phyloP scores from a whole-genome alignment of 2,888 invertebrate species.

The Ormia ochracea region DNA sequence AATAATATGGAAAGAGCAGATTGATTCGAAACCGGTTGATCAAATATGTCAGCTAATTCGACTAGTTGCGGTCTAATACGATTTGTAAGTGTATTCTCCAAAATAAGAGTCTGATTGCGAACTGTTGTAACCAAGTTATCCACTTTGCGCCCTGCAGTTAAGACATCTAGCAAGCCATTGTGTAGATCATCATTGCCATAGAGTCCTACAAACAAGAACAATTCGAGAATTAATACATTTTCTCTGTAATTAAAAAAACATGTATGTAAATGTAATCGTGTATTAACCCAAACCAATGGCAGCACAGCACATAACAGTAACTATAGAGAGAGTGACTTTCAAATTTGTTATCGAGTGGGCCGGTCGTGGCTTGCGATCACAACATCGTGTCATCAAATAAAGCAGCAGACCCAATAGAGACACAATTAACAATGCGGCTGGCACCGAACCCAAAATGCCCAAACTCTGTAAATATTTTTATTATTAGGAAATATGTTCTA shows the following conservation, averaged over 20 bases:
- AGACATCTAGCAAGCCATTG: slow-evolving; percentile 89
- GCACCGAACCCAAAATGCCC: slow-evolving; percentile 93
- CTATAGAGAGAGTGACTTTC: slow-evolving; percentile 87
- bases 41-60: slow-evolving; percentile 85
- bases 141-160: slow-evolving; percentile 88
- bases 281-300: slow-evolving; percentile 86
- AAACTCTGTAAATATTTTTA: slow-evolving; percentile 82
- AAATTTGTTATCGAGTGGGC: slow-evolving; percentile 92
- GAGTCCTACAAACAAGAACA: slow-evolving; percentile 77
- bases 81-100: slow-evolving; percentile 85
- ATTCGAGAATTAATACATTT: no score
- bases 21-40: slow-evolving; percentile 86
- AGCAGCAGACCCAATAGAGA: slow-evolving; percentile 92
- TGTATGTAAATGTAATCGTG: no score
- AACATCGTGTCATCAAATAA: slow-evolving; percentile 95
- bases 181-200: slow-evolving; percentile 97
- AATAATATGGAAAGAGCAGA: slow-evolving; percentile 85
- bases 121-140: slow-evolving; percentile 88
- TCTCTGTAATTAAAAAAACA: no score
- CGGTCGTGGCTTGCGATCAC: slow-evolving; percentile 94
- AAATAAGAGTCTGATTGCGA: slow-evolving; percentile 87
- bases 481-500: not conserved
- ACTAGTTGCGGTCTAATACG: slow-evolving; percentile 84
- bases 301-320: slow-evolving; percentile 91
- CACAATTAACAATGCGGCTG: slow-evolving; percentile 94